A percentile compares a stretch with the other conserved stretches of the same genome.
Evolutionary conservation across 2,888 invertebrate species (phyloP).

Genomic region (Dione vanillae): DNA sequence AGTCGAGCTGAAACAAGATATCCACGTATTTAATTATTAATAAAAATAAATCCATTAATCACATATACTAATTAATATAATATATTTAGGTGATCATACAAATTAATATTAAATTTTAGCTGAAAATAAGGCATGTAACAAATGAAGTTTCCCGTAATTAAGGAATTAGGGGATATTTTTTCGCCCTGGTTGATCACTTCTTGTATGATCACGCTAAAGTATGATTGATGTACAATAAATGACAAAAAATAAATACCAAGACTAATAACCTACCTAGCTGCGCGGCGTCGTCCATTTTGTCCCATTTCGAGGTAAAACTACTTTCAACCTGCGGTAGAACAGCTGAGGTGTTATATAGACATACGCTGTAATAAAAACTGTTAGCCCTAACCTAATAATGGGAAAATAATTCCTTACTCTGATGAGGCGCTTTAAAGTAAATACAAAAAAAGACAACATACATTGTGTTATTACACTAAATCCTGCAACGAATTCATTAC

Average conservation of each 20-base stretch:
- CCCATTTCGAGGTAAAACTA: constrained; percentile 90
- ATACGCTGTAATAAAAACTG: constrained; percentile 77
- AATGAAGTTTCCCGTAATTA: background rate
- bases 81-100: constrained; percentile 1
- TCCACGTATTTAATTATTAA: constrained; percentile 46
- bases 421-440: constrained; percentile 33
- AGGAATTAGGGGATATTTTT: too few species aligned
- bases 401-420: constrained; percentile 21
- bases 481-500: background rate
- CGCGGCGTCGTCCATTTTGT: constrained; percentile 91
- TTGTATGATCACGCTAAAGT: constrained; percentile 8
- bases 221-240: background rate
- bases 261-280: constrained; percentile 90
- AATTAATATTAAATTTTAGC: background rate
- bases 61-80: background rate
- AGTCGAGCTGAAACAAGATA: constrained; percentile 91
- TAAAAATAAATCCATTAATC: background rate
- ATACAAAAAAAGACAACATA: constrained; percentile 29
- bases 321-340: constrained; percentile 78
- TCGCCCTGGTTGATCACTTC: background rate
- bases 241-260: constrained; percentile 41
- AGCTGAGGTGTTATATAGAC: constrained; percentile 70
- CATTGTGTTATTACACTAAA: background rate
- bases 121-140: too few species aligned
- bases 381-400: constrained; percentile 71